Evolutionary conservation across 2,797 vertebrate species (phyloP).

Genomic region (Danio aesculapii): DNA sequence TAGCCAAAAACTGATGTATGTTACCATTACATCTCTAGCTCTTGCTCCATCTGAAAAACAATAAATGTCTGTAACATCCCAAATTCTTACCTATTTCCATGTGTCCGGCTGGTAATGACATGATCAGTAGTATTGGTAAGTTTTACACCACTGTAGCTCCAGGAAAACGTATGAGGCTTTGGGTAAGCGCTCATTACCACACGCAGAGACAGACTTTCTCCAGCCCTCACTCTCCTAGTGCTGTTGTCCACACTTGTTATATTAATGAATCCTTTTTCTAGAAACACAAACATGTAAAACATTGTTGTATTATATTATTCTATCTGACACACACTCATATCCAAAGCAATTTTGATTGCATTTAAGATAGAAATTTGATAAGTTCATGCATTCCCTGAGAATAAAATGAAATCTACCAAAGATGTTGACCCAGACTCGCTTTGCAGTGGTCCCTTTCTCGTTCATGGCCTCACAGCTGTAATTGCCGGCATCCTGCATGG

Average conservation of each 20-base stretch:
- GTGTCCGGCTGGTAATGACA: slow-evolving; percentile 83
- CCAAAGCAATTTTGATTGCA: no score
- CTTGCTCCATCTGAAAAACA: slow-evolving; percentile 4
- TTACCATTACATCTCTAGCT: background rate
- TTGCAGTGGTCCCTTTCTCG: slow-evolving; percentile 82
- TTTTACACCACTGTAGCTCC: slow-evolving; percentile 87
- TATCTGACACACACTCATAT: no score
- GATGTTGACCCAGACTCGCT: slow-evolving; percentile 89
- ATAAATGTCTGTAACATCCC: background rate
- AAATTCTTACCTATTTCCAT: slow-evolving; percentile 85
- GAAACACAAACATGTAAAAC: slow-evolving; percentile 41
- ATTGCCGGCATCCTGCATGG: slow-evolving; percentile 83
- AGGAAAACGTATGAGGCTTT: slow-evolving; percentile 79
- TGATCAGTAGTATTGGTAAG: slow-evolving; percentile 90
- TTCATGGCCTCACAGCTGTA: slow-evolving; percentile 91
- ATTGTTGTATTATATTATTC: background rate
- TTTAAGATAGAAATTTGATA: no score
- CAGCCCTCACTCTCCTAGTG: slow-evolving; percentile 87
- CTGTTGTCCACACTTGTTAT: slow-evolving; percentile 79
- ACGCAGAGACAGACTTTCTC: slow-evolving; percentile 88
- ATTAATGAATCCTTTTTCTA: slow-evolving; percentile 92
- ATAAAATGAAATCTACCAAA: slow-evolving; percentile 81
- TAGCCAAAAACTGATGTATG: no score
- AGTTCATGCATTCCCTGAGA: no score
- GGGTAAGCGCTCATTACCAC: slow-evolving; percentile 91